Evolutionary conservation across 2,113 vertebrate species (phyloP).

Genomic region (Otolemur garnettii): DNA sequence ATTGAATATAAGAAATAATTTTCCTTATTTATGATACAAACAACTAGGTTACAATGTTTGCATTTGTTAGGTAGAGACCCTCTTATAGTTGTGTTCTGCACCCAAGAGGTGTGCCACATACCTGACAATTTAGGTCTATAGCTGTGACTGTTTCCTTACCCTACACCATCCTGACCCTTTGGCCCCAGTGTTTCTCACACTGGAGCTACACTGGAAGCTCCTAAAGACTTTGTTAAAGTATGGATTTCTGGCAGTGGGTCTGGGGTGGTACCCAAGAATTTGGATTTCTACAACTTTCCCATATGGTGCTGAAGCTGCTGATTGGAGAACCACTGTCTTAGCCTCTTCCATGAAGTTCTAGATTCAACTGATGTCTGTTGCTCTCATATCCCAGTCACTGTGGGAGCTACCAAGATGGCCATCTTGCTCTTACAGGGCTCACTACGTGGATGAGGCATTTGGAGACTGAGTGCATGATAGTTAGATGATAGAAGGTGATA

Average conservation of each 20-base stretch:
- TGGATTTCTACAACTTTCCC: not conserved
- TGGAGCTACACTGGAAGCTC: not conserved
- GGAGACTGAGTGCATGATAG: not conserved
- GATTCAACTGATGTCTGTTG: not conserved
- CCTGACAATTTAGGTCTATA: not conserved
- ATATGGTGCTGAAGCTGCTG: not conserved
- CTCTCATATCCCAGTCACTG: not conserved
- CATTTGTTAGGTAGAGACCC: too few relatives aligned
- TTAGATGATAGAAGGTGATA: not conserved
- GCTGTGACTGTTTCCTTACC: not conserved
- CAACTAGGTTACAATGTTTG: too few relatives aligned
- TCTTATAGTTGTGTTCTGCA: too few relatives aligned
- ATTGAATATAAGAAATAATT: not conserved
- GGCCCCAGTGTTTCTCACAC: not conserved
- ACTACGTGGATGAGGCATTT: not conserved
- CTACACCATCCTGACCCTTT: not conserved
- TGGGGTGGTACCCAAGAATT: not conserved
- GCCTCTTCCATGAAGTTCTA: not conserved
- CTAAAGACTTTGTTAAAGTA: not conserved
- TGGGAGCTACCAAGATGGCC: not conserved
- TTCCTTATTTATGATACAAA: not conserved
- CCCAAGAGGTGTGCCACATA: too few relatives aligned
- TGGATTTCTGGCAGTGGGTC: not conserved
- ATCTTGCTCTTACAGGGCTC: not conserved
- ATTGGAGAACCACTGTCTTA: not conserved